phyloP scores from a whole-genome alignment of 2,888 invertebrate species.

The Callyntrura sp. region DNA sequence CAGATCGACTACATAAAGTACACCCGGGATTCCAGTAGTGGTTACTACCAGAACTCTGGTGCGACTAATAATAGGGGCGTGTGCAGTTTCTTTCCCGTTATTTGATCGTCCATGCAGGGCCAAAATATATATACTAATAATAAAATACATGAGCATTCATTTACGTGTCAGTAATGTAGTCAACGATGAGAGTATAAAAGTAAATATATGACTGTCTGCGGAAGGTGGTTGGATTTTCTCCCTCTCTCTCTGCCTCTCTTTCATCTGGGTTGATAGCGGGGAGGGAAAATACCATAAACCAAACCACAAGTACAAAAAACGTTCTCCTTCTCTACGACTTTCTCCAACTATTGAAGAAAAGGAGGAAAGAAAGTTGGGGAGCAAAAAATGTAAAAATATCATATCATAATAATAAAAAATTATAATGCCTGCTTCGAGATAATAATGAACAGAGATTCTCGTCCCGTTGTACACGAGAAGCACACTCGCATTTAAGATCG shows the following conservation, averaged over 20 bases:
- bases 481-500: background rate
- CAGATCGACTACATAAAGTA: constrained; percentile 50
- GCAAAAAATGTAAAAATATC: constrained; percentile 20
- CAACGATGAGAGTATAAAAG: constrained; percentile 58
- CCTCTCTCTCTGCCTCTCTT: background rate
- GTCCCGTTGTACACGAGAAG: background rate
- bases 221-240: background rate
- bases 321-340: background rate
- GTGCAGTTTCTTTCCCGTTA: background rate
- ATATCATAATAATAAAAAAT: background rate
- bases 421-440: constrained; percentile 5
- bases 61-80: background rate
- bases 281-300: constrained; percentile 13
- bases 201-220: constrained; percentile 30
- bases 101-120: background rate
- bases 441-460: constrained; percentile 37
- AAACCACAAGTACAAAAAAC: constrained; percentile 53
- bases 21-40: background rate
- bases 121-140: background rate
- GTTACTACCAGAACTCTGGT: background rate
- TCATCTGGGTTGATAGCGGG: constrained; percentile 2
- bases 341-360: background rate
- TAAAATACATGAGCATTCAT: constrained; percentile 37
- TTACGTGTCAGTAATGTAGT: constrained; percentile 66
- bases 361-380: too few relatives aligned